phyloP scores from a whole-genome alignment of 2,797 vertebrate species.

The Bryconaethiops microstoma region DNA sequence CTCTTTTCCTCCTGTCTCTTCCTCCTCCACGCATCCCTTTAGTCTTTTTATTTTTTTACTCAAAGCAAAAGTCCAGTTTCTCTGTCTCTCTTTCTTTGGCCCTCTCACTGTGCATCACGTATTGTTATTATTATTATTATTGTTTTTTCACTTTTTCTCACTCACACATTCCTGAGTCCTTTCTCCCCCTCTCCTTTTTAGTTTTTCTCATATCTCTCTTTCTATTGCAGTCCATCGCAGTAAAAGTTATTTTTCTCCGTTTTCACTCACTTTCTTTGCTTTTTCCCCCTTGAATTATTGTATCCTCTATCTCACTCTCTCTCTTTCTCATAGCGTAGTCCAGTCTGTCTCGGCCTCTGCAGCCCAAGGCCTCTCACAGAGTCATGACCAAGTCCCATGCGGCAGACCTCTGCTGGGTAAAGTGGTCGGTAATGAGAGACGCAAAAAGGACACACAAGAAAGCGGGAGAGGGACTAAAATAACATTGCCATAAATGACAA shows the following conservation, averaged over 20 bases:
- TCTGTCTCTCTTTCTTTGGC: neutral
- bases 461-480: slow-evolving; percentile 37
- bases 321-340: slow-evolving; percentile 19
- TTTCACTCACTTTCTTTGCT: neutral
- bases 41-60: slow-evolving; percentile 6
- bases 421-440: slow-evolving; percentile 46
- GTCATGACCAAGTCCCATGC: slow-evolving; percentile 41
- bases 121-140: neutral
- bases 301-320: neutral
- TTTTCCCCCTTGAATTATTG: neutral
- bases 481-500: slow-evolving; percentile 43
- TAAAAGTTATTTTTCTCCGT: neutral
- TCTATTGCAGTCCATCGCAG: neutral
- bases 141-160: neutral
- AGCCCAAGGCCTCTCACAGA: slow-evolving; percentile 13
- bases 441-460: slow-evolving; percentile 29
- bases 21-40: neutral
- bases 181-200: neutral
- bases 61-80: neutral
- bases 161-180: neutral
- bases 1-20: neutral
- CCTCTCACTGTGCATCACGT: neutral
- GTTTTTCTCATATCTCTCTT: neutral
- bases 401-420: slow-evolving; percentile 24
- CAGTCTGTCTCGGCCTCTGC: slow-evolving; percentile 8